Conservation (phyloP, 2,888 invertebrate species). For the Chymomyza fuscimana region DNA sequence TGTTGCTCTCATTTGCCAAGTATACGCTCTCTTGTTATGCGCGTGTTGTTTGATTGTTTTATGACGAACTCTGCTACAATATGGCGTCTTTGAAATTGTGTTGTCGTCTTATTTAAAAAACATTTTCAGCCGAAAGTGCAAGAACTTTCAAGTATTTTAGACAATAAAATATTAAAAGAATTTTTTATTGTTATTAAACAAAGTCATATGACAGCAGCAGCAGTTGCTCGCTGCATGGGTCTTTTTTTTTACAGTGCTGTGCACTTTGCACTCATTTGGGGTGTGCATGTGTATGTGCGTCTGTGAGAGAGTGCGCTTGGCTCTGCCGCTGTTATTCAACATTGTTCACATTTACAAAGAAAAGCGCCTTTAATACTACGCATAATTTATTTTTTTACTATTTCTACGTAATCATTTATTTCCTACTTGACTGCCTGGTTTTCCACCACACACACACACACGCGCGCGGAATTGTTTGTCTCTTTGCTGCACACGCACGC, state of each 20-base stretch:
- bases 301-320: neutral
- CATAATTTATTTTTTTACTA: slow-evolving; percentile 19
- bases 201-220: slow-evolving; percentile 11
- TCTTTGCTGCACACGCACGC: slow-evolving; percentile 19
- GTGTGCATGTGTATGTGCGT: neutral
- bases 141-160: slow-evolving; percentile 34
- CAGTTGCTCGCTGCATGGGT: slow-evolving; percentile 53
- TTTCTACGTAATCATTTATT: slow-evolving; percentile 28
- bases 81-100: slow-evolving; percentile 69
- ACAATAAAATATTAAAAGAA: slow-evolving; percentile 21
- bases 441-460: slow-evolving; percentile 43
- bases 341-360: slow-evolving; percentile 24
- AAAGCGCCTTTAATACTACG: slow-evolving; percentile 27
- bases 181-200: neutral
- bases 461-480: slow-evolving; percentile 35
- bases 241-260: slow-evolving; percentile 38
- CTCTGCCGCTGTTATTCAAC: slow-evolving; percentile 43
- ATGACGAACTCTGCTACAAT: slow-evolving; percentile 43
- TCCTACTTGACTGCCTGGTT: slow-evolving; percentile 46
- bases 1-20: neutral
- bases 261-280: slow-evolving; percentile 41
- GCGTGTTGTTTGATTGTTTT: neutral
- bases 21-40: slow-evolving; percentile 38
- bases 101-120: slow-evolving; percentile 56
- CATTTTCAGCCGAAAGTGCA: slow-evolving; percentile 15